Base-by-base conservation (phyloP, 2,888 invertebrate species). In the Latheticus oryzae region DNA sequence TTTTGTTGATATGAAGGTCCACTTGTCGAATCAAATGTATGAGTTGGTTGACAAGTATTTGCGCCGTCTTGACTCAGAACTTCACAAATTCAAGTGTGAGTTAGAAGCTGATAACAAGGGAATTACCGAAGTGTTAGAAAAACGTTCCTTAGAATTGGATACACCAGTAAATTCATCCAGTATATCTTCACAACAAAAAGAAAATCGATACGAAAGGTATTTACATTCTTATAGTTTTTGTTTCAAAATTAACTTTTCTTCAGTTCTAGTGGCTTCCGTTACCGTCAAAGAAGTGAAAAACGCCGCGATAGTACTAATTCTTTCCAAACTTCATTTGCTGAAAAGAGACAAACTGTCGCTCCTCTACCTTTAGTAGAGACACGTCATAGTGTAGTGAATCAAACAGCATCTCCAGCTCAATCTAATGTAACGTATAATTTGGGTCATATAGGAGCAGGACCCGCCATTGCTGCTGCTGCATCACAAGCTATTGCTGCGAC, bases 81-180 rank as follows among this genome's bases (percentile, higher is more conserved):
- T 97, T 43, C 91, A 94, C 68, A 98, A 99, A 78, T 99, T 99
- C 79, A 98, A 98, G 80, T 94, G 97, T 85, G 99, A 99, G 80
- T 79, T 99, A 57, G 99, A 99, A 80, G 98, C 98, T 1, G 99
- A 99, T 78, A 95, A 97, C 82, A 94, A 97, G 69, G 98, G 98
- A 1, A 96, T 97, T 48, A 98, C 98, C 0, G 97, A 97, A 80
- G 83, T 94, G 38, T 79, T 98, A 62, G 97, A 98, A 80, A 95
- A 95, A 79, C 83, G 96, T 30, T 96, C 96, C 0, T 80, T 96
- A 43, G 97, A 97, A 72, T 81, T 96, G 55, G 97, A 97, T 78
- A 87, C 83, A 50, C 85, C 87, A 11, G 80, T 83, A 3, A 82
- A 80, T 1, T 80, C 80, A 65, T 65, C 73, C 5, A 71, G 48